A percentile compares a stretch with the other conserved stretches of the same genome.
Conservation (phyloP, 2,113 vertebrate genomes). For the Mirza zaza region DNA sequence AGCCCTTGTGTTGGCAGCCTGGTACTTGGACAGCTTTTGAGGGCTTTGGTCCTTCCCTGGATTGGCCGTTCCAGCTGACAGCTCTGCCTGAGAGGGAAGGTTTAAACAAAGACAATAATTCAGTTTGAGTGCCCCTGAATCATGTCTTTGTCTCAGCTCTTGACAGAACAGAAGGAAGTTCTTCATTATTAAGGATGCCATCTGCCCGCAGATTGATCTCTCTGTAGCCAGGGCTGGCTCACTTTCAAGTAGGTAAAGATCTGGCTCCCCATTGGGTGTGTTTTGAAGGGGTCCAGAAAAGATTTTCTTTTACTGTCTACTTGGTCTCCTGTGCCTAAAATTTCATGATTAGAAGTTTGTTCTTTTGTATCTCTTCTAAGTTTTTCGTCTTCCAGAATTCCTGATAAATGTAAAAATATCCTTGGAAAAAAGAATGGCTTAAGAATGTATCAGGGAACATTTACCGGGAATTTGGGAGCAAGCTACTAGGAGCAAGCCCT, state of each 20-base stretch:
- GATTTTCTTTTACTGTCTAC: background rate
- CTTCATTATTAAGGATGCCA: constrained; percentile 62
- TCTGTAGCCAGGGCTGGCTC: constrained; percentile 18
- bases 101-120: constrained; percentile 62
- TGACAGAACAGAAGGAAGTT: constrained; percentile 62
- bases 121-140: constrained; percentile 60
- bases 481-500: background rate
- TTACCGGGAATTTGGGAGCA: background rate
- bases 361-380: constrained; percentile 5
- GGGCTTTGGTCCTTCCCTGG: background rate
- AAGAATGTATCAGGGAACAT: background rate
- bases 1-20: background rate
- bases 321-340: background rate
- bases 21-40: background rate
- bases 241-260: background rate
- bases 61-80: background rate
- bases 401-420: background rate
- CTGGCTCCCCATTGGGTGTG: background rate
- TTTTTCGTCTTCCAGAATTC: constrained; percentile 22
- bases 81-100: background rate
- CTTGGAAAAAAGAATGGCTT: background rate
- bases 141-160: constrained; percentile 67
- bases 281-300: background rate
- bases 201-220: background rate
- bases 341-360: background rate